These are phyloP conservation scores for Capreolus pygargus DNA, from an alignment of 2,113 vertebrate genomes.

Conservation along the genomic window DNA sequence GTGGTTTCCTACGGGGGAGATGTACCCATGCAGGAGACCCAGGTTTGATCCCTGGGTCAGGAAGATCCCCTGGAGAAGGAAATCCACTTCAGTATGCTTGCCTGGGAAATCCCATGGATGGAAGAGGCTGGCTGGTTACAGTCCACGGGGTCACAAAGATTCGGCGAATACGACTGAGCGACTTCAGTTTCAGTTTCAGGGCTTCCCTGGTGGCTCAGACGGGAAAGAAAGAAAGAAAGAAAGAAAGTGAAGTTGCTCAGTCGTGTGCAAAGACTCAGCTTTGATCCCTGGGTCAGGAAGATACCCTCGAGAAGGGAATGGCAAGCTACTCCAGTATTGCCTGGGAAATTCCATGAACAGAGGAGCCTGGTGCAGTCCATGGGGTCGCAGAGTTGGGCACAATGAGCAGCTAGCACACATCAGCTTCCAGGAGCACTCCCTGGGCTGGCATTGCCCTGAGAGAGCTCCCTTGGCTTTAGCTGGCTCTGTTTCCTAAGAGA, in stretches of 20 bases:
- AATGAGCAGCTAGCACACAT: background rate
- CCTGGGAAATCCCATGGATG: background rate
- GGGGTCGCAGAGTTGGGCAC: background rate
- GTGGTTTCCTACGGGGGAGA: background rate
- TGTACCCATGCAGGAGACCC: background rate
- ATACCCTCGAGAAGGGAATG: background rate
- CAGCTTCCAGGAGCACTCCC: background rate
- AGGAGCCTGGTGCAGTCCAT: background rate
- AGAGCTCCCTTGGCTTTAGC: background rate
- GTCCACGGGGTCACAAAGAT: background rate
- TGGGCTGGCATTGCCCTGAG: background rate
- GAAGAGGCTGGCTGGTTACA: background rate
- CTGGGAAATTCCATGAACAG: background rate
- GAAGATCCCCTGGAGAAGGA: background rate
- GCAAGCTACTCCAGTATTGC: background rate
- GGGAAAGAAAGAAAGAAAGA: background rate
- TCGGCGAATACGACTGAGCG: rapidly evolving
- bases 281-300: background rate
- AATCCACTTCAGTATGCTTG: background rate
- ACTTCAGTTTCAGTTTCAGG: background rate
- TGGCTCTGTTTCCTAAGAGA: background rate
- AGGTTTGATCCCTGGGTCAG: background rate
- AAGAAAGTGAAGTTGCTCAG: too few relatives aligned
- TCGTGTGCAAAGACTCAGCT: background rate
- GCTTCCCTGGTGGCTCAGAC: background rate